phyloP scores from a whole-genome alignment of 2,113 vertebrate genomes.

The Ammodytes marinus region DNA sequence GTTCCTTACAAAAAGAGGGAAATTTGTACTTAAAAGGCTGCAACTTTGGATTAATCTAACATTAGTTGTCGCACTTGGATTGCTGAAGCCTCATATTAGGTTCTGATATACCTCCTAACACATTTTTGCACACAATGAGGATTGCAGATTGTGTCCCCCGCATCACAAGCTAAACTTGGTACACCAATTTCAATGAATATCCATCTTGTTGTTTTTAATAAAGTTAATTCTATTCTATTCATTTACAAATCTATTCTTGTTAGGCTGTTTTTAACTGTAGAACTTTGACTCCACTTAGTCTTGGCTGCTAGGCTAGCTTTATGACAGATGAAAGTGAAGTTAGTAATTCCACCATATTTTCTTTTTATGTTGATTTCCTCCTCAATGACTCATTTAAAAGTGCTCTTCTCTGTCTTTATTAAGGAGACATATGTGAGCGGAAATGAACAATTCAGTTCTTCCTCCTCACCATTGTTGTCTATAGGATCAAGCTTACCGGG shows the following conservation, averaged over 20 bases:
- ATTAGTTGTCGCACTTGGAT: background rate
- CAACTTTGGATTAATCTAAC: background rate
- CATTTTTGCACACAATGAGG: background rate
- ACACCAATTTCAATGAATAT: too few relatives aligned
- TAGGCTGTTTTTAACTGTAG: background rate
- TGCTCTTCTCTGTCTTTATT: background rate
- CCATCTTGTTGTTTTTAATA: background rate
- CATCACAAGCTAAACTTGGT: background rate
- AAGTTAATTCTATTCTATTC: background rate
- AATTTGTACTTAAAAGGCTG: background rate
- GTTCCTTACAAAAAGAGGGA: background rate
- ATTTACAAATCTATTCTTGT: background rate
- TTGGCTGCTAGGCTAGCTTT: background rate
- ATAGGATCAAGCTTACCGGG: slow-evolving; percentile 86
- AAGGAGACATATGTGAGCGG: background rate
- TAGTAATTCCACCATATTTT: background rate
- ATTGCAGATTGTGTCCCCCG: background rate
- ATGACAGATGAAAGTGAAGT: too few relatives aligned
- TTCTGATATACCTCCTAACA: background rate
- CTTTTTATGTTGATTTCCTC: background rate
- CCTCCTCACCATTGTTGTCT: background rate
- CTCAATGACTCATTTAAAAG: background rate
- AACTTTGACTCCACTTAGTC: background rate
- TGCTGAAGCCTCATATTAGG: background rate
- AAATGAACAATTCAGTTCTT: background rate